Evolutionary conservation across 2,888 invertebrate species (phyloP).

Genomic region (Caenorhabditis virilis): DNA sequence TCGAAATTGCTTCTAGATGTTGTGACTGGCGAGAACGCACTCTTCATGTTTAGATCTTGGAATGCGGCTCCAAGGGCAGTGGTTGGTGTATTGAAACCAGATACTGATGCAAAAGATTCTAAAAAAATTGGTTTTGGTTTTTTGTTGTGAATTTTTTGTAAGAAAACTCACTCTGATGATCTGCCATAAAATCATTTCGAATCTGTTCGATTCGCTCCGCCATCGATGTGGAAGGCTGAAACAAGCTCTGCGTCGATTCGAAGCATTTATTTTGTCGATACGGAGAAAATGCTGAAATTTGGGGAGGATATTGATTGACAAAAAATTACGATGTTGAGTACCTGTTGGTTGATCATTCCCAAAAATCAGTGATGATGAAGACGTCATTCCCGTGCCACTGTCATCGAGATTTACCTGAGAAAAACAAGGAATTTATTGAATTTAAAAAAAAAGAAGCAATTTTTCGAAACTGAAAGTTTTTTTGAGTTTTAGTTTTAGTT

Average conservation of each 20-base stretch:
- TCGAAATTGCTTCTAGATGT: background rate
- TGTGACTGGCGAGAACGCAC: constrained; percentile 42
- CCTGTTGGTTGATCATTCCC: too few relatives aligned
- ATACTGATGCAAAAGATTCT: constrained; percentile 39
- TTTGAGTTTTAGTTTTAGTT: too few relatives aligned
- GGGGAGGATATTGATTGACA: background rate
- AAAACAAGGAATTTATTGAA: background rate
- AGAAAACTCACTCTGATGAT: constrained; percentile 31
- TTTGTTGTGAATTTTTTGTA: background rate
- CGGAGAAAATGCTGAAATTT: constrained; percentile 40
- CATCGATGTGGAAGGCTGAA: constrained; percentile 26
- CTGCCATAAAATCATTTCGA: constrained; percentile 32
- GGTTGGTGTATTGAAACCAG: constrained; percentile 55
- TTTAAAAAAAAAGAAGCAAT: background rate
- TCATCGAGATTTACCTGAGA: constrained; percentile 1
- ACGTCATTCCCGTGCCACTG: constrained; percentile 8
- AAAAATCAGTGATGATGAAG: constrained; percentile 15
- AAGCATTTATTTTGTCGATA: constrained; percentile 29
- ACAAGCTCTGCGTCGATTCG: constrained; percentile 42
- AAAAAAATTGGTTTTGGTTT: background rate
- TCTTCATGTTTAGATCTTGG: constrained; percentile 47
- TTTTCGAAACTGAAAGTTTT: too few relatives aligned
- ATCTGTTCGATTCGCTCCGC: constrained; percentile 38
- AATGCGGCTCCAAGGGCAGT: constrained; percentile 51
- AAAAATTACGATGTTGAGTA: background rate